These are phyloP conservation scores for Mungos mungo DNA, from an alignment of 2,113 vertebrate genomes.

Conservation along the genomic window DNA sequence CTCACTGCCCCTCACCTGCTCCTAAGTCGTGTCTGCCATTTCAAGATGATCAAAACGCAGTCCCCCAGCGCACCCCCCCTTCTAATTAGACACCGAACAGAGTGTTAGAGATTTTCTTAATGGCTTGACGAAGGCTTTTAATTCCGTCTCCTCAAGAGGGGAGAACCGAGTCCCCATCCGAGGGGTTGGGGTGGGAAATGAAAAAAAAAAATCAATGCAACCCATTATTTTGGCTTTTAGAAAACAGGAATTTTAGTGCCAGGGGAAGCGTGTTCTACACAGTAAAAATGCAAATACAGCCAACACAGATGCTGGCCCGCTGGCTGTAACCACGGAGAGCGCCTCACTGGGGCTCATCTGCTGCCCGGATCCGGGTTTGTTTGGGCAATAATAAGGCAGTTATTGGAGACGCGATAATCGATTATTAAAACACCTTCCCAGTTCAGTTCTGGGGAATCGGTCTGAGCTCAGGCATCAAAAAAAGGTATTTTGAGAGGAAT, in stretches of 20 bases:
- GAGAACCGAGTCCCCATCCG: slow-evolving; percentile 77
- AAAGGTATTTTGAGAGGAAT: slow-evolving; percentile 68
- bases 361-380: slow-evolving; percentile 75
- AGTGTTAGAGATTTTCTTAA: slow-evolving; percentile 79
- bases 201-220: slow-evolving; percentile 63
- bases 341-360: slow-evolving; percentile 79
- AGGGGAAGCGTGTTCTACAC: slow-evolving; percentile 77
- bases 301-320: slow-evolving; percentile 84
- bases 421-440: slow-evolving; percentile 66
- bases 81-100: slow-evolving; percentile 73
- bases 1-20: neutral
- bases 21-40: slow-evolving; percentile 60
- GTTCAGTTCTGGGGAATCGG: slow-evolving; percentile 58
- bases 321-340: slow-evolving; percentile 68
- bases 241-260: slow-evolving; percentile 74
- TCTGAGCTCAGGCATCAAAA: slow-evolving; percentile 39
- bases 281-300: slow-evolving; percentile 88
- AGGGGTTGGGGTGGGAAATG: slow-evolving; percentile 78
- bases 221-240: slow-evolving; percentile 78
- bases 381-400: slow-evolving; percentile 75
- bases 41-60: slow-evolving; percentile 60
- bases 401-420: slow-evolving; percentile 78
- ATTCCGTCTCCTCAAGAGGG: slow-evolving; percentile 84
- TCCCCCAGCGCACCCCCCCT: neutral
- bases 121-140: slow-evolving; percentile 85